A percentile compares a stretch with the other conserved stretches of the same genome.
phyloP scores from a whole-genome alignment of 2,888 invertebrate genomes.

The Hedychridium roseum region DNA sequence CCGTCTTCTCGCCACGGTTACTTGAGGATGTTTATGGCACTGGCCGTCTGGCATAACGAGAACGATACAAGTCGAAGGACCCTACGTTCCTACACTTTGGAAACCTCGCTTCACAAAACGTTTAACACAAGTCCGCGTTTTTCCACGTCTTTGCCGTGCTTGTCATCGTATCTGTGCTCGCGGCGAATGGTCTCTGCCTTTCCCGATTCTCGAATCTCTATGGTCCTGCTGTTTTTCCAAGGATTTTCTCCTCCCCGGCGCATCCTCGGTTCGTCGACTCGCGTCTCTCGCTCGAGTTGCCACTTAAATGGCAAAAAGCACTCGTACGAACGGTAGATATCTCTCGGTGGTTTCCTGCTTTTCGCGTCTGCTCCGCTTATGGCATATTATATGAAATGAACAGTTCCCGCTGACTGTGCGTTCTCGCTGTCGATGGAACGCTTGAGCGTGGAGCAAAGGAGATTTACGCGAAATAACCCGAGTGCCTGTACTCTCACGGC shows the following conservation, averaged over 20 bases:
- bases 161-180: neutral
- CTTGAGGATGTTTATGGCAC: conserved; percentile 15
- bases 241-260: neutral
- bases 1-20: conserved; percentile 13
- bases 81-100: neutral
- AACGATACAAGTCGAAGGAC: conserved; percentile 9
- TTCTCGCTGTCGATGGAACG: no score
- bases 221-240: neutral
- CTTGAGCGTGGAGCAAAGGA: no score
- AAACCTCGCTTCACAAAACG: neutral
- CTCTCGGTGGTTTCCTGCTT: no score
- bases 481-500: no score
- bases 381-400: no score
- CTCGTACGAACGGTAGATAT: no score
- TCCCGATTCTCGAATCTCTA: neutral
- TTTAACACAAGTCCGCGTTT: neutral
- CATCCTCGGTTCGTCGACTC: neutral
- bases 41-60: conserved; percentile 13
- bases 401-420: no score
- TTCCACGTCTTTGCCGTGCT: neutral
- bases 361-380: neutral
- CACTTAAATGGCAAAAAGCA: neutral
- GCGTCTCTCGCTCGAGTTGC: neutral
- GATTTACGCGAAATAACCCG: no score
- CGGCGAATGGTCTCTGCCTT: neutral